Evolutionary conservation across 1,140 invertebrate genomes (phyloP).

Genomic region (Heliconius melpomene): DNA sequence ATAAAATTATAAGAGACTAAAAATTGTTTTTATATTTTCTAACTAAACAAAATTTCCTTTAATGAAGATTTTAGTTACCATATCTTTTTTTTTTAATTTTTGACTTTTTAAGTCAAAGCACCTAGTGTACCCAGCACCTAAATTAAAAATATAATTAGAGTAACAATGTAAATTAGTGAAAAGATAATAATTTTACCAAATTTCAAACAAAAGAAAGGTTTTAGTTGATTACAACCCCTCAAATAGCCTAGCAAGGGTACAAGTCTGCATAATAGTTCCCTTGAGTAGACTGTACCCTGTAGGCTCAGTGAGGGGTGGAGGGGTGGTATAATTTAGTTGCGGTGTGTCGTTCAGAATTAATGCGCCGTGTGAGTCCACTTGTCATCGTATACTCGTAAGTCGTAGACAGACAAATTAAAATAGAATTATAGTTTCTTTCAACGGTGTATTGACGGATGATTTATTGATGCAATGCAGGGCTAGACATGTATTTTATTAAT

Average conservation of each 20-base stretch:
- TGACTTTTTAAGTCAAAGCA: too few species aligned
- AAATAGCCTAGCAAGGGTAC: slow-evolving; percentile 39
- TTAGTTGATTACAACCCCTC: slow-evolving; percentile 36
- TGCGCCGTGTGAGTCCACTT: slow-evolving; percentile 43
- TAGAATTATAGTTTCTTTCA: slow-evolving; percentile 7
- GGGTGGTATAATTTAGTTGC: slow-evolving; percentile 51
- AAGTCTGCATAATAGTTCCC: slow-evolving; percentile 49
- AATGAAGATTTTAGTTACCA: too few species aligned
- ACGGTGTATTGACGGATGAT: not conserved
- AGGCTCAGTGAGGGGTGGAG: slow-evolving; percentile 24
- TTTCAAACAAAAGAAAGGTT: slow-evolving; percentile 17
- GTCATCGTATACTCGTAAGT: slow-evolving; percentile 15
- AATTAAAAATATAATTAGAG: slow-evolving; percentile 7
- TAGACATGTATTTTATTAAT: too few species aligned
- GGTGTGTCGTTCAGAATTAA: slow-evolving; percentile 53
- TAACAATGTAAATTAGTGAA: not conserved
- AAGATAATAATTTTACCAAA: not conserved
- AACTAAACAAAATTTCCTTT: not conserved
- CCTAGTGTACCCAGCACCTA: too few species aligned
- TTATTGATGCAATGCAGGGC: not conserved
- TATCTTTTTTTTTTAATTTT: too few species aligned
- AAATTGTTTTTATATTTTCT: not conserved
- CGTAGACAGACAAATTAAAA: slow-evolving; percentile 18
- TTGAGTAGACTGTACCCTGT: slow-evolving; percentile 25
- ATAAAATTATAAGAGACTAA: not conserved